Percentiles rank a stretch among this genome's conserved stretches.
phyloP scores from a whole-genome alignment of 2,888 invertebrate species.

The Dendrolimus pini region DNA sequence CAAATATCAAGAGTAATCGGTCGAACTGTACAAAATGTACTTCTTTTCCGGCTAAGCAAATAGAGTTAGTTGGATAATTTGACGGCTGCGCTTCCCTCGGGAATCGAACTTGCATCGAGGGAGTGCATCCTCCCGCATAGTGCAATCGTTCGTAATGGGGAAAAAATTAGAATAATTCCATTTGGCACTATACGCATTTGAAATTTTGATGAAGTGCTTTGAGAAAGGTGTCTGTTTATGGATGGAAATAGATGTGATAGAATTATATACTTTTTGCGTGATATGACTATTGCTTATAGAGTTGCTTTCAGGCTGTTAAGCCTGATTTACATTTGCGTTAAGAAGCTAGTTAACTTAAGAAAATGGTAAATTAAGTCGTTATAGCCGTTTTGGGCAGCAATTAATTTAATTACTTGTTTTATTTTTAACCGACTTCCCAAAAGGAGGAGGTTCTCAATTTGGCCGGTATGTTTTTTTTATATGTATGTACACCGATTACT shows the following conservation, averaged over 20 bases:
- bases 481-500: too few relatives aligned
- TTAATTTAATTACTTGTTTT: too few relatives aligned
- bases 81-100: constrained; percentile 13
- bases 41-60: constrained; percentile 34
- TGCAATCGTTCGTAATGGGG: constrained; percentile 19
- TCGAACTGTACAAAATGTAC: constrained; percentile 19
- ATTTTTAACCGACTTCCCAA: too few relatives aligned
- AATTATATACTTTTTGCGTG: neutral
- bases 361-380: too few relatives aligned
- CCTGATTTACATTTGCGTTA: too few relatives aligned
- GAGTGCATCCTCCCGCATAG: constrained; percentile 18
- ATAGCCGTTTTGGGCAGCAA: too few relatives aligned
- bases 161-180: constrained; percentile 53
- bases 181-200: constrained; percentile 36
- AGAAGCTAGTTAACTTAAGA: too few relatives aligned
- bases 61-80: constrained; percentile 23
- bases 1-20: constrained; percentile 21
- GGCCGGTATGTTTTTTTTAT: too few relatives aligned
- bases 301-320: too few relatives aligned
- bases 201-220: constrained; percentile 34
- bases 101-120: constrained; percentile 18
- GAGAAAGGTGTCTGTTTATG: neutral
- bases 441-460: too few relatives aligned
- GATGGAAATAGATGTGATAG: neutral
- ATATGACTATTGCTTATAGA: too few relatives aligned